Evolutionary conservation across 2,113 vertebrate species (phyloP).

Genomic region (Reinhardtius hippoglossoides): DNA sequence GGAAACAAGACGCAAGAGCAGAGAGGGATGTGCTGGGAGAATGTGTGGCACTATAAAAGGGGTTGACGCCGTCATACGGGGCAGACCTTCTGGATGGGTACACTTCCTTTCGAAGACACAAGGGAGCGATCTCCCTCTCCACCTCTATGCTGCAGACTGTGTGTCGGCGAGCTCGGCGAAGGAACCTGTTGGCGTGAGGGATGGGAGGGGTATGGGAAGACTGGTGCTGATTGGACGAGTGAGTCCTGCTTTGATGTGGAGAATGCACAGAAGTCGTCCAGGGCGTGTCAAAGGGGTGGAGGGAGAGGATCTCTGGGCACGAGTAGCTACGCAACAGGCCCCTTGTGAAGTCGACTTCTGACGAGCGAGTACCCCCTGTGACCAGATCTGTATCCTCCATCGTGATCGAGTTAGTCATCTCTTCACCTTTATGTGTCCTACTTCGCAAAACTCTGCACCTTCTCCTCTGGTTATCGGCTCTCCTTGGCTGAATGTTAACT

Average conservation of each 20-base stretch:
- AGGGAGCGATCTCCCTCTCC: constrained; percentile 78
- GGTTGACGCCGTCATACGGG: constrained; percentile 46
- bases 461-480: constrained; percentile 22
- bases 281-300: constrained; percentile 46
- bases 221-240: constrained; percentile 42
- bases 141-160: constrained; percentile 88
- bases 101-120: constrained; percentile 92
- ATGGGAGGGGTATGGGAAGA: constrained; percentile 2
- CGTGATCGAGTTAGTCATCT: not conserved
- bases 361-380: accelerated
- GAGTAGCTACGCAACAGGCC: constrained; percentile 85
- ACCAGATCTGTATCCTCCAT: constrained; percentile 49
- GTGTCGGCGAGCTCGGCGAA: constrained; percentile 83
- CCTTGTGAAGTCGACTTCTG: constrained; percentile 27
- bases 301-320: constrained; percentile 82
- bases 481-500: constrained; percentile 9
- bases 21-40: constrained; percentile 68
- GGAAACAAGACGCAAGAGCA: constrained; percentile 73
- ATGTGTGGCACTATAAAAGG: constrained; percentile 42
- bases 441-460: constrained; percentile 21
- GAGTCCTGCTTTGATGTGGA: constrained; percentile 53
- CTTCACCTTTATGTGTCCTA: constrained; percentile 13
- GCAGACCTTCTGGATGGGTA: constrained; percentile 82
- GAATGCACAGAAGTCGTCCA: constrained; percentile 25
- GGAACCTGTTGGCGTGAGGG: constrained; percentile 37